These are phyloP conservation scores for Anhinga anhinga DNA, from an alignment of 2,113 vertebrate genomes.

Conservation along the genomic window DNA sequence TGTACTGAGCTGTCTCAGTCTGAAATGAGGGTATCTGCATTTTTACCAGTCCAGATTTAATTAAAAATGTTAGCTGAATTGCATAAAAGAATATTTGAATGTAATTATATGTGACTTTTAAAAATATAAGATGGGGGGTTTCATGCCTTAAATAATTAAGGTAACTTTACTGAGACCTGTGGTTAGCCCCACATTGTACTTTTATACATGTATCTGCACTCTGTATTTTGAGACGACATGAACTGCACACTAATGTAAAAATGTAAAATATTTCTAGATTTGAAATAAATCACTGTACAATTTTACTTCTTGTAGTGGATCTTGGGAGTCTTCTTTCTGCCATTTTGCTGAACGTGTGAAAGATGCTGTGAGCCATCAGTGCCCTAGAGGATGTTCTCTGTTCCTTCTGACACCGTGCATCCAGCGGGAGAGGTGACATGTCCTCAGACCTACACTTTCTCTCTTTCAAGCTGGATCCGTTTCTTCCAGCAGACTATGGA, in stretches of 20 bases:
- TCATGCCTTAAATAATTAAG: slow-evolving; percentile 69
- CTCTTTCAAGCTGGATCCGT: not conserved
- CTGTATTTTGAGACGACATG: slow-evolving; percentile 71
- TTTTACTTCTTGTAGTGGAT: slow-evolving; percentile 3
- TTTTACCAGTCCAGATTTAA: slow-evolving; percentile 59
- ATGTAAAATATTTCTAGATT: slow-evolving; percentile 75
- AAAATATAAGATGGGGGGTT: slow-evolving; percentile 49
- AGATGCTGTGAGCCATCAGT: not conserved
- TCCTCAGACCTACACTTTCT: not conserved
- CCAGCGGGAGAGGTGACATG: not conserved
- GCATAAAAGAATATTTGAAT: slow-evolving; percentile 59
- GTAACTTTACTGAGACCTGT: slow-evolving; percentile 60
- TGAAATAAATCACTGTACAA: slow-evolving; percentile 71
- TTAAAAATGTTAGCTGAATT: not conserved
- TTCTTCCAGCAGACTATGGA: not conserved
- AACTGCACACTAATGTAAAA: slow-evolving; percentile 79
- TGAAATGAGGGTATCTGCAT: slow-evolving; percentile 25
- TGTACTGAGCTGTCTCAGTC: slow-evolving; percentile 36
- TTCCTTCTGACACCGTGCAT: not conserved
- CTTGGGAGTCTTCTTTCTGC: not conserved
- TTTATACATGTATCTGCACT: slow-evolving; percentile 70
- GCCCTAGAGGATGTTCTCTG: not conserved
- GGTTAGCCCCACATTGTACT: slow-evolving; percentile 52
- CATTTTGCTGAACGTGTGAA: not conserved
- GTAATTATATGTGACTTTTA: slow-evolving; percentile 58